Percentiles rank a stretch among this genome's conserved stretches.
Conservation (phyloP, 2,888 invertebrate genomes). For the Hirtodrosophila duncani region DNA sequence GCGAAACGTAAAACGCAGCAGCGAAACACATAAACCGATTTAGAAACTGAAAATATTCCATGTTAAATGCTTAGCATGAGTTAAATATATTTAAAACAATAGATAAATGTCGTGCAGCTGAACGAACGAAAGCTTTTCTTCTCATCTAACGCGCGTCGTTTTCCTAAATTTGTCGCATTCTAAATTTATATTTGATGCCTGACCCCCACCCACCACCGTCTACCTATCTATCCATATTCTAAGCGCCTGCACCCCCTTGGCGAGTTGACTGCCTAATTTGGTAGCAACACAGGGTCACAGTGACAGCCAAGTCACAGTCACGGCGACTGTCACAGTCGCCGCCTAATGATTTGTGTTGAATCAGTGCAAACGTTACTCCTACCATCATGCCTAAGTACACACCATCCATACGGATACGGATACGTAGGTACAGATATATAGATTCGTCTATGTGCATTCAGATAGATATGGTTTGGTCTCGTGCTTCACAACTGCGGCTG, state of each 20-base stretch:
- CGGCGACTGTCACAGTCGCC: no score
- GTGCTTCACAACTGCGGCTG: constrained; percentile 38
- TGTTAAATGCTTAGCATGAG: constrained; percentile 39
- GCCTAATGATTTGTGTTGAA: no score
- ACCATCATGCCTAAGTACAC: no score
- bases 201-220: no score
- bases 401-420: not conserved
- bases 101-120: constrained; percentile 58
- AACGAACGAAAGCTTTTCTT: no score
- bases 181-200: constrained; percentile 39
- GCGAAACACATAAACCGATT: not conserved
- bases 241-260: constrained; percentile 4
- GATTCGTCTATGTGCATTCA: no score
- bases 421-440: constrained; percentile 23
- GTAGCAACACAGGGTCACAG: no score
- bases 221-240: no score
- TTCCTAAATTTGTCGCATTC: constrained; percentile 58
- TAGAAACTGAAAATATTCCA: constrained; percentile 11
- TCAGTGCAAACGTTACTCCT: no score
- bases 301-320: no score
- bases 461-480: constrained; percentile 34
- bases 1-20: not conserved
- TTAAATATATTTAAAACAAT: constrained; percentile 39
- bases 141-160: constrained; percentile 1
- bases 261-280: constrained; percentile 33